Base-by-base conservation (phyloP, 2,113 vertebrate species). In the Phalacrocorax pelagicus region DNA sequence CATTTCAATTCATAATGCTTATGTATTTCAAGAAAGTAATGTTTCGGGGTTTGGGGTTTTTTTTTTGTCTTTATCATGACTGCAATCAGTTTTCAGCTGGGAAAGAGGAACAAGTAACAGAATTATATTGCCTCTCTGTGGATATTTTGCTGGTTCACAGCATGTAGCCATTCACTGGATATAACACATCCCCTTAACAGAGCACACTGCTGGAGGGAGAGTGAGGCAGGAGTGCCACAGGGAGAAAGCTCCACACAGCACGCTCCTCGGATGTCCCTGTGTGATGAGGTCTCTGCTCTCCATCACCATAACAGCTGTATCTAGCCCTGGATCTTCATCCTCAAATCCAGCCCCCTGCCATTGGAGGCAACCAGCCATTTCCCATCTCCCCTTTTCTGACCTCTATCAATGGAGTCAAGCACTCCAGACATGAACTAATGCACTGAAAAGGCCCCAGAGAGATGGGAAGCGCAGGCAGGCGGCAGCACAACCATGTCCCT, bases 391-490 rank as follows among this genome's bases (percentile, higher is more conserved):
- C 13, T 73, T 69, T 83, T 70, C 54, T 74, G 67, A 30, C 26
- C 42, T 22, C 30, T 40, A 2, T 9, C 34, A 29, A 6, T 11
- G 16, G 27, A 72, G 40, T 7, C 11, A 32, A 9, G 6, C 47
- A 29, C 24, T n/a, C 38, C 38, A 18, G 42, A 71, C 17, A 38
- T 6, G 7, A 93, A 55, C 26, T 32, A 32, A 2, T 2, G 3
- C 21, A 44, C 18, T 73, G 46, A 73, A 86, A 86, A 84, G 6
- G 30, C 9, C 49, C 15, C 59, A 59, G 18, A 61, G 52, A 52
- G 32, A 55, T 0, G 0, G 9, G 30, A 7, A 78, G 22, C 1
- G 0, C 2, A 9, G 54, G 36, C 36, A 78, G 36, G 27, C 2
- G 0, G 38, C 23, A 58, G n/a, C 19, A 2, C 2, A 65, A 69